Conservation (phyloP, 2,888 invertebrate genomes). For the Synergus laeviventris region DNA sequence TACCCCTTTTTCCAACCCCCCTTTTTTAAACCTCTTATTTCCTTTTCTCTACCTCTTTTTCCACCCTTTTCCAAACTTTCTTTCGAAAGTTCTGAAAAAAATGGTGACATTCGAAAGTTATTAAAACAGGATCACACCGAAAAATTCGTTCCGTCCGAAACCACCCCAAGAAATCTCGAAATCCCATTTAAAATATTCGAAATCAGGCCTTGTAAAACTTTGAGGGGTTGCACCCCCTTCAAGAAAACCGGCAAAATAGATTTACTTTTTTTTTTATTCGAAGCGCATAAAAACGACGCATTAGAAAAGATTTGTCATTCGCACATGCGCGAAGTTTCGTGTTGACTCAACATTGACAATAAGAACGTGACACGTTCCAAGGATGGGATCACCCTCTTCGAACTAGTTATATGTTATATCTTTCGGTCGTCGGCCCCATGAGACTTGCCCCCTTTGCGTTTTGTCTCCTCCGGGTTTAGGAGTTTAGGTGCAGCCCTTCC, state of each 20-base stretch:
- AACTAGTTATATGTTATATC: conserved; percentile 52
- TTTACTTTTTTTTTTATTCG: conserved; percentile 31
- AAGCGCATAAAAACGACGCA: conserved; percentile 19
- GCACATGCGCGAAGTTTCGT: conserved; percentile 45
- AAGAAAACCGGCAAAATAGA: conserved; percentile 7
- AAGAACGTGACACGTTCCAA: conserved; percentile 55
- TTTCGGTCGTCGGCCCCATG: conserved; percentile 66
- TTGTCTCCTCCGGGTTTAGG: conserved; percentile 36
- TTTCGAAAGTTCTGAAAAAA: neutral
- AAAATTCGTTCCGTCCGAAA: neutral
- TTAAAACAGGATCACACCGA: neutral
- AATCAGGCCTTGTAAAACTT: conserved; percentile 12
- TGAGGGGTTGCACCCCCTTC: conserved; percentile 11
- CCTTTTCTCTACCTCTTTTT: too few relatives aligned
- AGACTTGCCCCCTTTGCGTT: conserved; percentile 61
- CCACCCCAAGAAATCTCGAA: neutral
- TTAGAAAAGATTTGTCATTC: conserved; percentile 50
- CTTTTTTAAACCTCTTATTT: too few relatives aligned
- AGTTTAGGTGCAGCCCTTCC: conserved; percentile 50
- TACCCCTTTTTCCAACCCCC: too few relatives aligned
- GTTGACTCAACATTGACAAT: conserved; percentile 56
- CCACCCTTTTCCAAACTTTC: too few relatives aligned
- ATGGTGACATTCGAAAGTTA: neutral
- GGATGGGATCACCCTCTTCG: conserved; percentile 58
- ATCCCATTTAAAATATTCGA: conserved; percentile 16